These are phyloP conservation scores for Auanema sp. DNA, from an alignment of 2,888 invertebrate species.

Conservation along the genomic window DNA sequence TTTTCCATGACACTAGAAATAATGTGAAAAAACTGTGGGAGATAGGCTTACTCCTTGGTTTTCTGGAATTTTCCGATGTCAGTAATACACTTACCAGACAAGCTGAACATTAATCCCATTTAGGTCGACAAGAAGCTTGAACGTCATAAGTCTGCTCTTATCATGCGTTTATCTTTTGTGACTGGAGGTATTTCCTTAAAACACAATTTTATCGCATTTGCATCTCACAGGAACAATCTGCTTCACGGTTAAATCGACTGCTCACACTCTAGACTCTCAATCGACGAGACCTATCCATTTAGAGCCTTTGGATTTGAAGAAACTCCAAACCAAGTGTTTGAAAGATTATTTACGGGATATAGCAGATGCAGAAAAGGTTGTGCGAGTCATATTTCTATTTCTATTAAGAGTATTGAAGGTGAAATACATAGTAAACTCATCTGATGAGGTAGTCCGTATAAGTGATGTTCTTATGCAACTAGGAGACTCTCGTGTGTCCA, in stretches of 20 bases:
- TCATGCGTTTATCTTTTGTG: constrained; percentile 52
- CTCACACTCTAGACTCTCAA: constrained; percentile 43
- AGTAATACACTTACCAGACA: background rate
- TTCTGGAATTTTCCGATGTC: constrained; percentile 48
- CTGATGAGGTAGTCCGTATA: constrained; percentile 48
- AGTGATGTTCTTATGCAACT: constrained; percentile 49
- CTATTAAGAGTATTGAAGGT: constrained; percentile 28
- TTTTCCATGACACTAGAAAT: constrained; percentile 56
- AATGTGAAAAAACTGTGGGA: constrained; percentile 57
- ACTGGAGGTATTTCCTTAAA: constrained; percentile 46
- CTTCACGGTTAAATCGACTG: constrained; percentile 53
- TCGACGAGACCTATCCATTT: constrained; percentile 54
- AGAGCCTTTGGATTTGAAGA: constrained; percentile 61
- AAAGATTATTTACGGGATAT: constrained; percentile 61
- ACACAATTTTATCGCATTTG: background rate
- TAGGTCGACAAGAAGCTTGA: constrained; percentile 46
- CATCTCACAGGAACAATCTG: constrained; percentile 49
- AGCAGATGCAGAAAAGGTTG: constrained; percentile 58
- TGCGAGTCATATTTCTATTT: background rate
- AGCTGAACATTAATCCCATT: background rate
- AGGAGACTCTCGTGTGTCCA: constrained; percentile 34
- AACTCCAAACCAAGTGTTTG: constrained; percentile 60
- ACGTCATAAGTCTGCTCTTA: constrained; percentile 45
- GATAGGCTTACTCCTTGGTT: constrained; percentile 47
- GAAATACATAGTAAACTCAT: constrained; percentile 56